Conservation (phyloP, 2,797 vertebrate species). For the Merluccius polli region DNA sequence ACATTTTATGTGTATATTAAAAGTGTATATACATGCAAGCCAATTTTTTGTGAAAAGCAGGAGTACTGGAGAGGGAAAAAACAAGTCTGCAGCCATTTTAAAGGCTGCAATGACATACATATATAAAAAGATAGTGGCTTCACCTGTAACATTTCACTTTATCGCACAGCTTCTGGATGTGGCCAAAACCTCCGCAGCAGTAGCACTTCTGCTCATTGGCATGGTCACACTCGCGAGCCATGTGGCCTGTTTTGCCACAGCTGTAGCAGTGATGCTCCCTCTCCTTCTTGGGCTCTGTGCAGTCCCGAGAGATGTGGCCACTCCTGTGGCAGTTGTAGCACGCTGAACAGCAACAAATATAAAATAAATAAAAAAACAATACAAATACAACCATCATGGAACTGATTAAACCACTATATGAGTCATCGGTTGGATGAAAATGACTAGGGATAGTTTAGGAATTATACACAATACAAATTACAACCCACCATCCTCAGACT, state of each 20-base stretch:
- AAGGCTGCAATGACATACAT: background rate
- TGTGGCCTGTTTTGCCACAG: slow-evolving; percentile 93
- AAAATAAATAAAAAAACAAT: background rate
- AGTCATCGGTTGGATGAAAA: background rate
- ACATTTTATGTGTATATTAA: background rate
- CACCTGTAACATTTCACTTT: slow-evolving; percentile 99
- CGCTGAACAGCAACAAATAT: slow-evolving; percentile 76
- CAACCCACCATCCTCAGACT: slow-evolving; percentile 93
- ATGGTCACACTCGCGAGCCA: slow-evolving; percentile 96
- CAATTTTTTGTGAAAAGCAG: background rate
- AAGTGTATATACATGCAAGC: background rate
- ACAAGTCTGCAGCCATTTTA: background rate
- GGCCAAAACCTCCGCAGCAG: slow-evolving; percentile 93
- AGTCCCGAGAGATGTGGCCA: slow-evolving; percentile 98
- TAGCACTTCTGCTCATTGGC: slow-evolving; percentile 98
- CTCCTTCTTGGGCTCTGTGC: slow-evolving; percentile 97
- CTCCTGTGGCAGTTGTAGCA: slow-evolving; percentile 99
- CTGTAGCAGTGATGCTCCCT: slow-evolving; percentile 97
- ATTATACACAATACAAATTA: background rate
- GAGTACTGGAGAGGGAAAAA: background rate
- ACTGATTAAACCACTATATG: background rate
- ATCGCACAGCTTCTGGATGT: slow-evolving; percentile 97
- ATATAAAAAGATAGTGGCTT: slow-evolving; percentile 26
- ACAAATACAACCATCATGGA: background rate
- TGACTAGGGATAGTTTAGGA: background rate